phyloP scores from a whole-genome alignment of 2,113 vertebrate genomes.

The Crypturellus undulatus region DNA sequence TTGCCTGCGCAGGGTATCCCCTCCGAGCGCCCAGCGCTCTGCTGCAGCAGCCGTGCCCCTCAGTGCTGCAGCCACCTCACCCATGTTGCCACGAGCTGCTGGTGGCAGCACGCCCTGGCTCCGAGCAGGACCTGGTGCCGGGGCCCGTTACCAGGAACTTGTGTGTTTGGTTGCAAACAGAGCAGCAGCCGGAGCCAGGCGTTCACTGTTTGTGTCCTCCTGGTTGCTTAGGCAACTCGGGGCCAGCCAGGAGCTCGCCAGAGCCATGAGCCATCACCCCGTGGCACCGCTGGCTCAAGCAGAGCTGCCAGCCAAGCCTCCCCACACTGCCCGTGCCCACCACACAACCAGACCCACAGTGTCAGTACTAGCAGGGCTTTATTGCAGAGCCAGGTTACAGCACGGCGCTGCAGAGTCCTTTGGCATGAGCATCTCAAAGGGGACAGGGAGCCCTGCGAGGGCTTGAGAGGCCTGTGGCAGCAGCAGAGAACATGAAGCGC shows the following conservation, averaged over 20 bases:
- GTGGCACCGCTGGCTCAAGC: background rate
- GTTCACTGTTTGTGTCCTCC: constrained; percentile 72
- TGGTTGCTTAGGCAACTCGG: constrained; percentile 73
- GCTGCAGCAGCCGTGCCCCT: background rate
- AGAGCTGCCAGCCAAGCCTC: background rate
- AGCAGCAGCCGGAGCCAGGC: constrained; percentile 66
- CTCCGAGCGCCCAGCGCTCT: background rate
- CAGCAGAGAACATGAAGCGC: background rate
- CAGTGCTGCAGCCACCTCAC: no score
- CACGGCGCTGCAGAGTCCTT: constrained; percentile 42
- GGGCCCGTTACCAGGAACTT: constrained; percentile 80
- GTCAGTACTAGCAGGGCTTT: constrained; percentile 51
- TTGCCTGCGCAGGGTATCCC: no score
- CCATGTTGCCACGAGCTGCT: background rate
- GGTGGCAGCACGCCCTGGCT: background rate
- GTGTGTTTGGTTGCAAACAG: constrained; percentile 81
- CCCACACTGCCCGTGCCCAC: accelerated
- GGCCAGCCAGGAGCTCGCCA: constrained; percentile 56
- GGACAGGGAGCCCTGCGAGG: background rate
- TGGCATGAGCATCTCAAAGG: constrained; percentile 3
- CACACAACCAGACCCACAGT: background rate
- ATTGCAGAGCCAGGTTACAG: constrained; percentile 64
- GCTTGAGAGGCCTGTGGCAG: background rate
- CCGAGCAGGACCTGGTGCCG: constrained; percentile 66
- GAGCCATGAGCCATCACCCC: background rate